Conservation (phyloP, 2,888 invertebrate genomes). For the Mimachlamys varia region DNA sequence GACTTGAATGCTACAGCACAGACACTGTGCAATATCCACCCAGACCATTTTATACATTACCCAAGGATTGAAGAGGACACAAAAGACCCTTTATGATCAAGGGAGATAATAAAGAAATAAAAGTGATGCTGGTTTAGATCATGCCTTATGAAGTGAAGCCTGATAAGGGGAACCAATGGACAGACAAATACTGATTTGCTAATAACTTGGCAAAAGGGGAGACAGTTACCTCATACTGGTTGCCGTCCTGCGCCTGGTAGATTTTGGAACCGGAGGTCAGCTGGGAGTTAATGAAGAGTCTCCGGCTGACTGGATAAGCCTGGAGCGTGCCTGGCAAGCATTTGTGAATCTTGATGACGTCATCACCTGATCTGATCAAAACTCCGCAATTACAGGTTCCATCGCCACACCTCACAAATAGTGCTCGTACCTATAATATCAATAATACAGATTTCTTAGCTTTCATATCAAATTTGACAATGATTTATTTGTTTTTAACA, state of each 20-base stretch:
- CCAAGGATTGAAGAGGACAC: too few species aligned
- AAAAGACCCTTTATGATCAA: too few species aligned
- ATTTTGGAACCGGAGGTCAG: slow-evolving; percentile 60
- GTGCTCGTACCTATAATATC: slow-evolving; percentile 60
- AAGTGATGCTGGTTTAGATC: background rate
- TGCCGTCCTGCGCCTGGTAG: slow-evolving; percentile 61
- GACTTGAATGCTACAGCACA: too few species aligned
- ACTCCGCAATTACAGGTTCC: slow-evolving; percentile 68
- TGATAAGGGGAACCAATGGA: background rate
- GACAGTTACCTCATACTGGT: slow-evolving; percentile 59
- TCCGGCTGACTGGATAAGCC: slow-evolving; percentile 54
- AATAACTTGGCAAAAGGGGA: background rate
- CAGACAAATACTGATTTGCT: background rate
- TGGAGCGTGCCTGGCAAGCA: slow-evolving; percentile 52
- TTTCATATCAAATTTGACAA: too few species aligned
- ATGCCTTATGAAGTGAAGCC: too few species aligned
- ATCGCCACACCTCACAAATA: slow-evolving; percentile 56
- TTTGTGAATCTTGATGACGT: slow-evolving; percentile 67
- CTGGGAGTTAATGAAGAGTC: slow-evolving; percentile 53
- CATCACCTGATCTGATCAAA: slow-evolving; percentile 64
- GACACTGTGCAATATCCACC: too few species aligned
- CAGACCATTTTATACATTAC: too few species aligned
- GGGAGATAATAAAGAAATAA: background rate
- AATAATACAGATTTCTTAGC: too few species aligned
- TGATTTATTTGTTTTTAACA: too few species aligned